Conservation (phyloP, 2,113 vertebrate species). For the Alces alces region DNA sequence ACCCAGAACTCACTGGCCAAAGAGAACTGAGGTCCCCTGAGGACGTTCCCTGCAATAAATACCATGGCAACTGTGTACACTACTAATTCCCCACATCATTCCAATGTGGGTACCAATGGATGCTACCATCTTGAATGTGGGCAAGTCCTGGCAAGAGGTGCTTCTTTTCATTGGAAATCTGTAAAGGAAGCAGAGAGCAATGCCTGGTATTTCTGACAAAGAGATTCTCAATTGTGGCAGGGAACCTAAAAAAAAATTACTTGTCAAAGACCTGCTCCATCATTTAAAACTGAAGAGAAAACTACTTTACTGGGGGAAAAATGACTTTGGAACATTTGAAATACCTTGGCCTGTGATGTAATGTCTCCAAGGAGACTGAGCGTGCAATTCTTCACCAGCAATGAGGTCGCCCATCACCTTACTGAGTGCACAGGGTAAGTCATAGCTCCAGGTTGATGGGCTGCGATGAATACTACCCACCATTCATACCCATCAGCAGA, state of each 20-base stretch:
- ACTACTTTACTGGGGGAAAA: conserved; percentile 7
- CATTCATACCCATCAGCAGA: conserved; percentile 68
- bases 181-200: background rate
- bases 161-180: background rate
- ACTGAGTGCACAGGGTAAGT: conserved; percentile 47
- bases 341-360: conserved; percentile 63
- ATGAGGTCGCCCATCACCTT: conserved; percentile 59
- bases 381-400: conserved; percentile 44
- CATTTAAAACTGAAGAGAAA: conserved; percentile 43
- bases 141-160: background rate
- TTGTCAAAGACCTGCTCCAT: conserved; percentile 45
- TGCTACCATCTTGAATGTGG: background rate
- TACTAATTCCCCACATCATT: background rate
- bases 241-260: conserved; percentile 27
- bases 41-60: background rate
- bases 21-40: background rate
- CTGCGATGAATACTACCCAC: conserved; percentile 49
- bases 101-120: background rate
- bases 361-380: conserved; percentile 19
- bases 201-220: background rate
- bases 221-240: conserved; percentile 16
- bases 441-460: conserved; percentile 54
- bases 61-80: background rate
- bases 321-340: conserved; percentile 51
- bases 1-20: background rate